These are phyloP conservation scores for Vulpes lagopus DNA, from an alignment of 2,113 vertebrate genomes.

Conservation along the genomic window DNA sequence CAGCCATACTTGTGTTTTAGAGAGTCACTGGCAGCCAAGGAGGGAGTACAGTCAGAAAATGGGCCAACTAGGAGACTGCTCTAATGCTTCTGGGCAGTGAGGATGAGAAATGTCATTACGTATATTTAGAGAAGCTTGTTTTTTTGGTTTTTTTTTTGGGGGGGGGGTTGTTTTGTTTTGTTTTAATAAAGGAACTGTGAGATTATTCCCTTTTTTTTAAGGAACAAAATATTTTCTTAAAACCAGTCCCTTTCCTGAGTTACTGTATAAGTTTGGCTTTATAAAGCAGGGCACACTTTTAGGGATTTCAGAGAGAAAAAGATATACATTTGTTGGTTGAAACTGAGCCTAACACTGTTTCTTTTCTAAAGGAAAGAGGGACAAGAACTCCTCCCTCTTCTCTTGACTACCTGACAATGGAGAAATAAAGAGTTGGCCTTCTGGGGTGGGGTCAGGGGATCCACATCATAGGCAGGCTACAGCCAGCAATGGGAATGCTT, in stretches of 20 bases:
- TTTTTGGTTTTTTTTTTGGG: neutral
- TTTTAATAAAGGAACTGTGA: neutral
- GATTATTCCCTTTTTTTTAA: neutral
- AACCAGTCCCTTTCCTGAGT: neutral
- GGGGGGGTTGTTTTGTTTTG: neutral
- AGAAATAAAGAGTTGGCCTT: neutral
- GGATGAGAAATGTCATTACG: neutral
- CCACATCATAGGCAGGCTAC: neutral
- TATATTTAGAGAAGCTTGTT: neutral
- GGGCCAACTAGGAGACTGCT: neutral
- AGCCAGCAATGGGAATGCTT: neutral
- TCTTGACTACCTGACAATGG: neutral
- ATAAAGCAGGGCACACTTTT: neutral
- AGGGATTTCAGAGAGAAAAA: constrained; percentile 1
- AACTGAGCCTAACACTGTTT: neutral
- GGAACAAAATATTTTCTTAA: constrained; percentile 4
- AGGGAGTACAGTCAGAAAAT: neutral
- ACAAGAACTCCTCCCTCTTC: neutral
- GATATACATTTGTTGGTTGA: neutral
- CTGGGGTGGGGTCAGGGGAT: neutral
- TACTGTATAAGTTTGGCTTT: neutral
- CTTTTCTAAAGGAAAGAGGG: neutral
- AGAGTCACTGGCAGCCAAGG: neutral
- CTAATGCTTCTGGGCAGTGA: neutral
- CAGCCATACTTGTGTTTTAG: neutral